Percentiles rank a stretch among this genome's conserved stretches.
These are phyloP conservation scores for Apeltes quadracus DNA, from an alignment of 2,113 vertebrate genomes.

Conservation along the genomic window DNA sequence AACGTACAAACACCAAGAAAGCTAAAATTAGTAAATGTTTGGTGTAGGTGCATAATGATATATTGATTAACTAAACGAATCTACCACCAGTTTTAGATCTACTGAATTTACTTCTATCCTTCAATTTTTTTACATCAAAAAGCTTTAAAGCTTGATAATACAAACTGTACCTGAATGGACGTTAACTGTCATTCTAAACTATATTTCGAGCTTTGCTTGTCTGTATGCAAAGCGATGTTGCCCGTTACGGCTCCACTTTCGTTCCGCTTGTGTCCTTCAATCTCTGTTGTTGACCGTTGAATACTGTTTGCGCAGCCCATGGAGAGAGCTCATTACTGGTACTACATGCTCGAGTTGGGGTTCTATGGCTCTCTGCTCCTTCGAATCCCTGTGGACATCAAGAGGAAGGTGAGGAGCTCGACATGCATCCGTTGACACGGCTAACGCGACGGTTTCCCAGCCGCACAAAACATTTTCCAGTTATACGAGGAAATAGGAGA, in stretches of 20 bases:
- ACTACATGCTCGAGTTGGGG: conserved; percentile 91
- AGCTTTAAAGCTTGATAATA: not conserved
- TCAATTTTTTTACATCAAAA: not conserved
- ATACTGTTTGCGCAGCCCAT: conserved; percentile 78
- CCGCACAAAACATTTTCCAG: conserved; percentile 1
- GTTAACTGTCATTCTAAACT: not conserved
- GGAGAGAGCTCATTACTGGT: conserved; percentile 84
- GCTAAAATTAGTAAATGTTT: not conserved
- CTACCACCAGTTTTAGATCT: not conserved
- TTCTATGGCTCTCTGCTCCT: conserved; percentile 91
- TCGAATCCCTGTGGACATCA: conserved; percentile 88
- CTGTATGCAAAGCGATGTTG: not conserved
- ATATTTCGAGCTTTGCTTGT: not conserved
- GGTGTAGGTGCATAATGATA: not conserved
- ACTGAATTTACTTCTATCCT: not conserved
- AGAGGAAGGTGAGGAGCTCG: conserved; percentile 87
- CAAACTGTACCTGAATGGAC: not conserved
- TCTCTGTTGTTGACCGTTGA: not conserved
- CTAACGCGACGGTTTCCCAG: not conserved
- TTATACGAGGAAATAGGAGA: not conserved
- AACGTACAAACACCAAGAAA: not conserved
- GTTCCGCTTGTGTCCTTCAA: not conserved
- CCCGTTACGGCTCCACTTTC: not conserved
- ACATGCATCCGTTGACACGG: not conserved
- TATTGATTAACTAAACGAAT: not conserved